phyloP scores from a whole-genome alignment of 2,797 vertebrate genomes.

The Silurus aristotelis region DNA sequence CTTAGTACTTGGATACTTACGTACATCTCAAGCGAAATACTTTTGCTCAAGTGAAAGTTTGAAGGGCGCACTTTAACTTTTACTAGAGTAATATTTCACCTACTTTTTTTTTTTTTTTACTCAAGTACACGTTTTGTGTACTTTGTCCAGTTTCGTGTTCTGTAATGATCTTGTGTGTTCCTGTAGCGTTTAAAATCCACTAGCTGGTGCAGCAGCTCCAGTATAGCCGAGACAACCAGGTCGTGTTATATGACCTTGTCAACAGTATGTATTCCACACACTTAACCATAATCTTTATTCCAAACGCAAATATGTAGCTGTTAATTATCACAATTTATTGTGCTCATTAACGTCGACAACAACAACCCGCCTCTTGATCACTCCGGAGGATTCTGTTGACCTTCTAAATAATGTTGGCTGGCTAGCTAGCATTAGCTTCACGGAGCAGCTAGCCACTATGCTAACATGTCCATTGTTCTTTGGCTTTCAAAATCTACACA shows the following conservation, averaged over 20 bases:
- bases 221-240: background rate
- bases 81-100: too few species aligned
- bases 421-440: constrained; percentile 33
- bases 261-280: background rate
- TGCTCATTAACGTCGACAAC: background rate
- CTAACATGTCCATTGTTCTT: background rate
- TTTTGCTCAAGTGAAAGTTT: too few species aligned
- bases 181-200: background rate
- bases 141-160: too few species aligned
- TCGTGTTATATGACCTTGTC: background rate
- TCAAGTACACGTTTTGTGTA: too few species aligned
- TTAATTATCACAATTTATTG: background rate
- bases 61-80: too few species aligned
- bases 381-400: background rate
- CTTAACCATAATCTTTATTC: background rate
- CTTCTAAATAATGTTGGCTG: constrained; percentile 1
- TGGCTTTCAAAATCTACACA: background rate
- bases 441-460: background rate
- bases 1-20: too few species aligned
- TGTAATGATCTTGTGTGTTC: background rate
- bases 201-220: background rate
- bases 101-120: too few species aligned
- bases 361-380: background rate
- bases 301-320: background rate
- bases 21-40: too few species aligned